Evolutionary conservation across 2,888 invertebrate species (phyloP).

Genomic region (Noctua comes): DNA sequence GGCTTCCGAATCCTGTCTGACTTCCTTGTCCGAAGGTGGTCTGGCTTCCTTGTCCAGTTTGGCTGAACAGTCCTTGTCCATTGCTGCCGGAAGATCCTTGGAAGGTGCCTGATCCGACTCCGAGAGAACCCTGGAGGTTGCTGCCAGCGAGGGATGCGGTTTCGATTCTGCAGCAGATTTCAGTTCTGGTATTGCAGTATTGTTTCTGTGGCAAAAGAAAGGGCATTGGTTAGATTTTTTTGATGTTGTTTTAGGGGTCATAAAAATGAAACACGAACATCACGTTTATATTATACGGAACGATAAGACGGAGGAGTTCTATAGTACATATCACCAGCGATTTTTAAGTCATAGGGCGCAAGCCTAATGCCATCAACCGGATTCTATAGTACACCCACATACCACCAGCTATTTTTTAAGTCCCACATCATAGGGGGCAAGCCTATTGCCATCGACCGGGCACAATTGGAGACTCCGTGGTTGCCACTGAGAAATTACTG

Average conservation of each 20-base stretch:
- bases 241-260: too few relatives aligned
- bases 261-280: neutral
- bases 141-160: slow-evolving; percentile 74
- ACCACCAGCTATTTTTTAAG: too few relatives aligned
- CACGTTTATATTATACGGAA: neutral
- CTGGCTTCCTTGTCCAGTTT: slow-evolving; percentile 60
- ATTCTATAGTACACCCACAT: neutral
- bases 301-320: neutral
- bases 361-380: too few relatives aligned
- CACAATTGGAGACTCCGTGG: too few relatives aligned
- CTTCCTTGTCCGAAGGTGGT: slow-evolving; percentile 63
- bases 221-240: slow-evolving; percentile 16
- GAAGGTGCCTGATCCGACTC: slow-evolving; percentile 78
- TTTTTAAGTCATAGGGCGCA: too few relatives aligned
- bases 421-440: too few relatives aligned
- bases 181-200: slow-evolving; percentile 85
- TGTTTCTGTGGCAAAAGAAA: slow-evolving; percentile 84
- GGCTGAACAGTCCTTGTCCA: slow-evolving; percentile 76
- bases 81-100: slow-evolving; percentile 70
- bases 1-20: slow-evolving; percentile 50
- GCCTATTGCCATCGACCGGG: too few relatives aligned
- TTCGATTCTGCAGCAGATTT: slow-evolving; percentile 88
- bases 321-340: neutral
- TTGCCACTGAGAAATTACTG: neutral
- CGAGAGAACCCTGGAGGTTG: slow-evolving; percentile 75